phyloP scores from a whole-genome alignment of 2,888 invertebrate genomes.

The Sesia apiformis region DNA sequence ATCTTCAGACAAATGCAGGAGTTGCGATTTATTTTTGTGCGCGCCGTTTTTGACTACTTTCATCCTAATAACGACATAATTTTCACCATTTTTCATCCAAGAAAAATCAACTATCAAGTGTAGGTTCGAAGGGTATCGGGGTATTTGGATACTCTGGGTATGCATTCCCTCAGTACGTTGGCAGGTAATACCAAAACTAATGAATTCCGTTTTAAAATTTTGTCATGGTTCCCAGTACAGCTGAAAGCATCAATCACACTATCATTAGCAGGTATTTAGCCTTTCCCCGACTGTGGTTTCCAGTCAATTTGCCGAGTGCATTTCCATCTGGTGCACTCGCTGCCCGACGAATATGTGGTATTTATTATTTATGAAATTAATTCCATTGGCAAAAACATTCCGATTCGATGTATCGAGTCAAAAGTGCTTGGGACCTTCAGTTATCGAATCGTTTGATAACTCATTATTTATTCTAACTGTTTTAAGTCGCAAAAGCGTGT shows the following conservation, averaged over 20 bases:
- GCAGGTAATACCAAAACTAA: too few species aligned
- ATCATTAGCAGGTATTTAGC: constrained; percentile 72
- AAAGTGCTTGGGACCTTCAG: constrained; percentile 35
- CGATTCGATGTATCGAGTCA: constrained; percentile 28
- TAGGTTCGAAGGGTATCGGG: too few species aligned
- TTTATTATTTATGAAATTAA: constrained; percentile 71
- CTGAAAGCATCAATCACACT: constrained; percentile 40
- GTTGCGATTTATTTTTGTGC: too few species aligned
- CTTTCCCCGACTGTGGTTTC: constrained; percentile 66
- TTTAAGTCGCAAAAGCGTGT: too few species aligned
- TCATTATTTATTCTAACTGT: not conserved
- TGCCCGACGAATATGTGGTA: constrained; percentile 50
- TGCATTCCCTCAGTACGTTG: too few species aligned
- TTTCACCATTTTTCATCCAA: too few species aligned
- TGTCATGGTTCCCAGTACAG: not conserved
- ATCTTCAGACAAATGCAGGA: too few species aligned
- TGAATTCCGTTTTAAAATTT: too few species aligned
- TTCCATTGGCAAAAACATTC: constrained; percentile 52
- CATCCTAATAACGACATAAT: too few species aligned
- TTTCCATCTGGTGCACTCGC: constrained; percentile 59
- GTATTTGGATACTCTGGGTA: too few species aligned
- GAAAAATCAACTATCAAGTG: too few species aligned
- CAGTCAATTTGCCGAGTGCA: constrained; percentile 71
- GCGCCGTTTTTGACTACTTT: too few species aligned
- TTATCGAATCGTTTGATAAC: constrained; percentile 30